Evolutionary conservation across 2,797 vertebrate genomes (phyloP).

Genomic region (Buceros bicornis): DNA sequence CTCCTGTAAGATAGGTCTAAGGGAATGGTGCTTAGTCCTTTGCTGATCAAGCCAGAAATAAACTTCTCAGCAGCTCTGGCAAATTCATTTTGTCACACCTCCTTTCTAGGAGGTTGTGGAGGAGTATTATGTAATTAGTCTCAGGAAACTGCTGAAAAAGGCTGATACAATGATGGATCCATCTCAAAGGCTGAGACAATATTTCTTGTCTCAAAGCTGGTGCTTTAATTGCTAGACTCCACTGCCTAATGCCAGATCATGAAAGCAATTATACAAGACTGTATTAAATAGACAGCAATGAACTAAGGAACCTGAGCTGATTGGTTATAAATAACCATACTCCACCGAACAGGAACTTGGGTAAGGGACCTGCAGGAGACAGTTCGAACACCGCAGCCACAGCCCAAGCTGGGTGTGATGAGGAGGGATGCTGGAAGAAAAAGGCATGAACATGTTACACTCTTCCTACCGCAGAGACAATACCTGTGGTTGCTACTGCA

Average conservation of each 20-base stretch:
- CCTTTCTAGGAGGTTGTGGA: not conserved
- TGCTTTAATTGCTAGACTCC: not conserved
- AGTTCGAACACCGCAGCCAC: not conserved
- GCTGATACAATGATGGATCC: not conserved
- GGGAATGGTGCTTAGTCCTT: not conserved
- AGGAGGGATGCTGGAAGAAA: not conserved
- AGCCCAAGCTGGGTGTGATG: not conserved
- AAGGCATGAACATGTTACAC: not conserved
- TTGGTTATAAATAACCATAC: not conserved
- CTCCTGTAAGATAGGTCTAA: not conserved
- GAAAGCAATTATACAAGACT: not conserved
- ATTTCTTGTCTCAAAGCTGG: not conserved
- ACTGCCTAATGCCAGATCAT: constrained; percentile 3
- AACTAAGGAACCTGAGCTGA: not conserved
- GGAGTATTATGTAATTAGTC: not conserved
- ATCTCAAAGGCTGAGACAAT: not conserved
- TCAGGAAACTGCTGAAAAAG: not conserved
- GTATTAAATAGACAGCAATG: not conserved
- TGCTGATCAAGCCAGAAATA: not conserved
- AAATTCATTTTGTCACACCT: not conserved
- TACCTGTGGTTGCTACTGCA: constrained; percentile 92
- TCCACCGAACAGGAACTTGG: not conserved
- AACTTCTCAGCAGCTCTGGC: not conserved
- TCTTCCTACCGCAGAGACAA: constrained; percentile 36
- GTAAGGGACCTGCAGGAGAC: not conserved